Percentiles rank a stretch among this genome's conserved stretches.
These are phyloP conservation scores for Sarcophaga bullata DNA, from an alignment of 1,140 invertebrate species.

Conservation along the genomic window DNA sequence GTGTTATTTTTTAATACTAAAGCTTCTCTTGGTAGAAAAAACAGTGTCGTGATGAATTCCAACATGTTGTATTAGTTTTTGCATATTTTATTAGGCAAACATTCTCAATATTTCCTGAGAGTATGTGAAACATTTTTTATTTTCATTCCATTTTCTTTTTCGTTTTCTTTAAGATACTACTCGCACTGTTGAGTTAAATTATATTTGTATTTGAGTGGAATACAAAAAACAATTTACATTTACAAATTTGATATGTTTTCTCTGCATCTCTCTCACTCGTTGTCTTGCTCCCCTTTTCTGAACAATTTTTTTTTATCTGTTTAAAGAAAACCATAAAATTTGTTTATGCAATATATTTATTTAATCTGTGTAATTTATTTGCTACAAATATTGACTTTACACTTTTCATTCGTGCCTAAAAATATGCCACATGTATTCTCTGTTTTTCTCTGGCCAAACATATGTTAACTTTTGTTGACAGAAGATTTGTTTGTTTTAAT, in stretches of 20 bases:
- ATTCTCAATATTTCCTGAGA: conserved; percentile 13
- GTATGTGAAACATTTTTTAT: background rate
- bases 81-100: conserved; percentile 26
- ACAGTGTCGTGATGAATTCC: background rate
- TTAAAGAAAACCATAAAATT: background rate
- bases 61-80: conserved; percentile 22
- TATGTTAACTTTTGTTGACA: too few relatives aligned
- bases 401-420: background rate
- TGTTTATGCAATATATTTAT: background rate
- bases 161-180: background rate
- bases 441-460: background rate
- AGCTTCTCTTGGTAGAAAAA: background rate
- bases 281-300: too few relatives aligned
- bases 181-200: background rate
- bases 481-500: too few relatives aligned
- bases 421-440: background rate
- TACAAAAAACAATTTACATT: background rate
- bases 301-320: background rate
- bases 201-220: background rate
- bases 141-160: background rate
- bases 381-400: background rate
- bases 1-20: background rate
- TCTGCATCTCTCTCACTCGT: too few relatives aligned
- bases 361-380: conserved; percentile 8
- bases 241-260: background rate